Evolutionary conservation across 2,113 vertebrate genomes (phyloP).

Genomic region (Myiozetetes cayanensis): DNA sequence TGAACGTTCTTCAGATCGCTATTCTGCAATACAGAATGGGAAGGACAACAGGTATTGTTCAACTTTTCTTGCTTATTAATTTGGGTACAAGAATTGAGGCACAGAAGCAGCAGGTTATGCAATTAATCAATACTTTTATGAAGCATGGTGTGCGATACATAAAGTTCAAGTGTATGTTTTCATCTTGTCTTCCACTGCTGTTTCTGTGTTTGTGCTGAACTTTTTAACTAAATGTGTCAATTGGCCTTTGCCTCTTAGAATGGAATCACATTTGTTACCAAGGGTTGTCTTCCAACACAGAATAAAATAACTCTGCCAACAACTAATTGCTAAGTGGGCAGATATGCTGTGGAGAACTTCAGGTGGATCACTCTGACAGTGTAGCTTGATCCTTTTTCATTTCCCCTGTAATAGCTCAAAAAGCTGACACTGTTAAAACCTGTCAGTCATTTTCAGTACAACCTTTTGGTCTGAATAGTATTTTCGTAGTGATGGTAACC

Average conservation of each 20-base stretch:
- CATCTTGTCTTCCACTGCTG: not conserved
- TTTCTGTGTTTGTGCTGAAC: not conserved
- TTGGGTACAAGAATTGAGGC: not conserved
- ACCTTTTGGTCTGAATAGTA: not conserved
- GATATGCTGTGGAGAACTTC: not conserved
- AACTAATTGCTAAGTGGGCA: not conserved
- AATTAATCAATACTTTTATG: not conserved
- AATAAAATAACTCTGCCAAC: not conserved
- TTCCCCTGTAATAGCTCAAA: not conserved
- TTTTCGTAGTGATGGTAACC: not conserved
- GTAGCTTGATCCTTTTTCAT: not conserved
- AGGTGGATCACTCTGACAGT: not conserved
- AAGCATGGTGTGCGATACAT: not conserved
- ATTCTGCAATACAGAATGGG: conserved; percentile 90
- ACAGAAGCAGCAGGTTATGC: not conserved
- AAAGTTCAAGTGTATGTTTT: not conserved
- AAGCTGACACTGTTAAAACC: not conserved
- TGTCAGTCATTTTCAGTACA: fast-evolving
- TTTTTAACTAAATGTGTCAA: not conserved
- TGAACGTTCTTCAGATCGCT: conserved; percentile 90
- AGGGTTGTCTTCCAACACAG: not conserved
- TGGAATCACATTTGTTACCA: not conserved
- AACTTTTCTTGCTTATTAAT: not conserved
- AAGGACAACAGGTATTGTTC: conserved; percentile 92
- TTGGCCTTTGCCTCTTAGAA: not conserved